These are phyloP conservation scores for Phaethornis superciliosus DNA, from an alignment of 2,113 vertebrate species.

Conservation along the genomic window DNA sequence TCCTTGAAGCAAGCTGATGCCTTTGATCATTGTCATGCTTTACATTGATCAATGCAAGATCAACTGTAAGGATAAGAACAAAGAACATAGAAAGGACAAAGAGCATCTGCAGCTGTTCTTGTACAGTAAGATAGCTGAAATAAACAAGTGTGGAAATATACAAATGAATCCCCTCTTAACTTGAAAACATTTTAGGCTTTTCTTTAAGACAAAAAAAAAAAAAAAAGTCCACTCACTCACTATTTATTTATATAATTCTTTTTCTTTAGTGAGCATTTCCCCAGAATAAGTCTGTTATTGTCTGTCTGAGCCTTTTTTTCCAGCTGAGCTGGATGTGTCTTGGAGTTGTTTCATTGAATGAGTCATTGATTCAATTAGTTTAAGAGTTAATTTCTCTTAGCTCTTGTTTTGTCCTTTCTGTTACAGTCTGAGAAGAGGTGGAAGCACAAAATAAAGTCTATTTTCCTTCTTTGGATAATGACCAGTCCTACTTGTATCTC, in stretches of 20 bases:
- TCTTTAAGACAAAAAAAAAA: not conserved
- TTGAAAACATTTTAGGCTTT: not conserved
- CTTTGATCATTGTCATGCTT: not conserved
- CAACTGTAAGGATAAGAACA: not conserved
- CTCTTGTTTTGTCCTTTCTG: not conserved
- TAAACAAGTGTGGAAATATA: not conserved
- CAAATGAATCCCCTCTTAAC: not conserved
- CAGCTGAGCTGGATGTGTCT: not conserved
- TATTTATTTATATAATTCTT: not conserved
- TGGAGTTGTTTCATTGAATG: not conserved
- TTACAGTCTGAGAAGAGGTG: not conserved
- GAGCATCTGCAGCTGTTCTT: not conserved
- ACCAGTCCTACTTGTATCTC: not conserved
- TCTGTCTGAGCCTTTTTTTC: not conserved
- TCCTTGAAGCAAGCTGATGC: not conserved
- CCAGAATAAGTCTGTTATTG: not conserved
- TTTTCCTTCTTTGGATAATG: not conserved
- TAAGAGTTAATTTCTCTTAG: not conserved
- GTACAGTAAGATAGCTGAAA: not conserved
- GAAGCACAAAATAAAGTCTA: not conserved
- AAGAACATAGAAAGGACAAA: not conserved
- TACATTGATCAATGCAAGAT: not conserved
- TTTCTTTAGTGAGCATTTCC: not conserved
- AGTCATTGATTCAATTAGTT: not conserved
- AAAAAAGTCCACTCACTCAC: not conserved